These are phyloP conservation scores for Geothlypis trichas DNA, from an alignment of 2,113 vertebrate genomes.

Conservation along the genomic window DNA sequence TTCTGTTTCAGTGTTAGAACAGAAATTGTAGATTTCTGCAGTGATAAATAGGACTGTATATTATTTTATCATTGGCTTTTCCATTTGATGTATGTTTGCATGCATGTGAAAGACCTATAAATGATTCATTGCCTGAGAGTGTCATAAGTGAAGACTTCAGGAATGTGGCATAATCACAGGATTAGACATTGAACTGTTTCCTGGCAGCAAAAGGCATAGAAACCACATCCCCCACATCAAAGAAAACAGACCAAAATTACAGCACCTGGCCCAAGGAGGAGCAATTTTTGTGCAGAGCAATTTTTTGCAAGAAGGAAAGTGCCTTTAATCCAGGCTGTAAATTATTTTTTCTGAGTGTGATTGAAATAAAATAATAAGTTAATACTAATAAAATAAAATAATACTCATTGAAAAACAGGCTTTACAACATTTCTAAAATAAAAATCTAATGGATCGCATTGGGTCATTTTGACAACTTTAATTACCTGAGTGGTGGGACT, in stretches of 20 bases:
- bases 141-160: not conserved
- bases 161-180: not conserved
- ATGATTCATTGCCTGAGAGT: slow-evolving; percentile 16
- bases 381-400: not conserved
- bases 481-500: not conserved
- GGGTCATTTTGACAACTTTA: not conserved
- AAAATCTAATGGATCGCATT: not conserved
- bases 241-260: not conserved
- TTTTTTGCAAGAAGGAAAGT: not conserved
- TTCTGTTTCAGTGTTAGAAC: not conserved
- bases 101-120: not conserved
- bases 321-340: not conserved
- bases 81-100: not conserved
- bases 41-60: not conserved
- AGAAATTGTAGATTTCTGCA: not conserved
- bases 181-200: not conserved
- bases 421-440: not conserved
- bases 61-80: slow-evolving; percentile 5
- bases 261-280: not conserved
- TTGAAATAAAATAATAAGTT: not conserved
- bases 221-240: not conserved
- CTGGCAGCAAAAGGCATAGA: not conserved
- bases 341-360: not conserved
- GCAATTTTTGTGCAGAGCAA: not conserved
- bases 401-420: not conserved